Evolutionary conservation across 2,888 invertebrate species (phyloP), one percentile per base, ranked within the genome.

Genomic region (Scaptodrosophila latifasciaeformis): DNA sequence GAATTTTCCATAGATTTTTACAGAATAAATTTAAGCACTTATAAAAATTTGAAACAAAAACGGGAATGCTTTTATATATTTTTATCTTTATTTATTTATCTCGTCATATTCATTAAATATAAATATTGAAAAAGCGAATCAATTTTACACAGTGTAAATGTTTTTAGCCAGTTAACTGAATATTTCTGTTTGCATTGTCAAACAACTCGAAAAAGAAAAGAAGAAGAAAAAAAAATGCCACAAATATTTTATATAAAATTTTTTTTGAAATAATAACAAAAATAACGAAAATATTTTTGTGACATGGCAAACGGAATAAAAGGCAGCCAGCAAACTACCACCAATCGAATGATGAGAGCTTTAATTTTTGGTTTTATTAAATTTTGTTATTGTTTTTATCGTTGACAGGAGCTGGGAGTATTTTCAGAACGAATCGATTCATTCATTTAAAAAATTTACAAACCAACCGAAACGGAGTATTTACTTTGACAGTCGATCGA

Each of bases 41-140:
- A n/a, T n/a, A n/a, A n/a, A n/a, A n/a, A n/a, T n/a, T n/a, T n/a
- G n/a, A n/a, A n/a, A n/a, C n/a, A n/a, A n/a, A n/a, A n/a, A n/a
- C n/a, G n/a, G n/a, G n/a, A n/a, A n/a, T n/a, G n/a, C n/a, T n/a
- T n/a, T n/a, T n/a, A n/a, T n/a, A n/a, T n/a, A n/a, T n/a, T n/a
- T n/a, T 13, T 31, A 21, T 35, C 18, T 17, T 42, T 15, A n/a
- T n/a, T n/a, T n/a, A n/a, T n/a, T n/a, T n/a, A n/a, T n/a, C n/a
- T 24, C 4, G 24, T 7, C 47, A 21, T 31, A 50, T 51, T 44
- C 40, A 52, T 67, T 56, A 50, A 54, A 43, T 21, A 54, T 63
- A 27, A 17, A 54, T 54, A 52, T 66, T 67, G 59, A 54, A 63
- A 66, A 40, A 57, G 51, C 58, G 56, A 56, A 54, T 62, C 66